Percentiles rank a stretch among this genome's conserved stretches.
Evolutionary conservation across 2,888 invertebrate genomes (phyloP).

Genomic region (Hedya salicella): DNA sequence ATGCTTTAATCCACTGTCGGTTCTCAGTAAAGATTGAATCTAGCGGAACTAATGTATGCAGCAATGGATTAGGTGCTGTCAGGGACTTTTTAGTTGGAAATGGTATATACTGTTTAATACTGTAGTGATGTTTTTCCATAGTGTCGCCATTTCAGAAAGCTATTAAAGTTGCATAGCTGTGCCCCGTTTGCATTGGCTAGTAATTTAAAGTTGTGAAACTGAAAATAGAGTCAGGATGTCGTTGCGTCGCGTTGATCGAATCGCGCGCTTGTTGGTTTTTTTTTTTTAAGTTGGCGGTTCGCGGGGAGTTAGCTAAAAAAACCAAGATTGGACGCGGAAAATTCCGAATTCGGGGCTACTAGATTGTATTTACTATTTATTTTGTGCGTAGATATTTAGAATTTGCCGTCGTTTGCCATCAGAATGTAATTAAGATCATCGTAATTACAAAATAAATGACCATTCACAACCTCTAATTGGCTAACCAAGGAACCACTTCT

Average conservation of each 20-base stretch:
- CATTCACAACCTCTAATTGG: too few relatives aligned
- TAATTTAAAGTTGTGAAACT: slow-evolving; percentile 43
- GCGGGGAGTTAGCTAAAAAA: slow-evolving; percentile 10
- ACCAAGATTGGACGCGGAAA: background rate
- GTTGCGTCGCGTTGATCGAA: slow-evolving; percentile 39
- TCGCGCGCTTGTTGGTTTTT: slow-evolving; percentile 16
- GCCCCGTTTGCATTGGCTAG: slow-evolving; percentile 38
- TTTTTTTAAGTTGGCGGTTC: slow-evolving; percentile 16
- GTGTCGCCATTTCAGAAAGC: slow-evolving; percentile 39
- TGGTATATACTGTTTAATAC: slow-evolving; percentile 28
- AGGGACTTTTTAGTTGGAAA: background rate
- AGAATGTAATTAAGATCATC: too few relatives aligned
- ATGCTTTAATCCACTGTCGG: background rate
- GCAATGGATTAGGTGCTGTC: background rate
- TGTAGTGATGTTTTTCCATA: slow-evolving; percentile 39
- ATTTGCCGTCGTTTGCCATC: too few relatives aligned
- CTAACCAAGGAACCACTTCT: too few relatives aligned
- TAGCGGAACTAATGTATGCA: background rate
- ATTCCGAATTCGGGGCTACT: slow-evolving; percentile 7
- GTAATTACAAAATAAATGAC: too few relatives aligned
- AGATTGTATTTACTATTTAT: background rate
- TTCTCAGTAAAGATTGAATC: background rate
- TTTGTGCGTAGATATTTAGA: too few relatives aligned
- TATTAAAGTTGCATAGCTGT: slow-evolving; percentile 41
- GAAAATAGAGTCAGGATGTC: slow-evolving; percentile 33